Conservation (phyloP, 2,113 vertebrate species). For the Chloebia gouldiae region DNA sequence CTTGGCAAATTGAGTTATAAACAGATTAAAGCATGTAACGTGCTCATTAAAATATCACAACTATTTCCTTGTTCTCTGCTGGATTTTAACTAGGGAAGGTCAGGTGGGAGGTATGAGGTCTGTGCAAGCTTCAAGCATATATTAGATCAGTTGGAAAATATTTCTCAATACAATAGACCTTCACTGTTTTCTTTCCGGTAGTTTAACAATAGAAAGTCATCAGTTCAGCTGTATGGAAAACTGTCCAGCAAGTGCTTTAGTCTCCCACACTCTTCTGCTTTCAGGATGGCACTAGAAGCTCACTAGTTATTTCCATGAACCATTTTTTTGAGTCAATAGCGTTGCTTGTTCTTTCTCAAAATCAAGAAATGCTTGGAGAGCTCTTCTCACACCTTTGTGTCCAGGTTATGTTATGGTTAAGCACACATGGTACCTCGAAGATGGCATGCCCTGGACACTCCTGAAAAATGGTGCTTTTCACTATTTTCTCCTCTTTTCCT, state of each 20-base stretch:
- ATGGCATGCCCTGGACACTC: not conserved
- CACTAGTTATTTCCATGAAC: not conserved
- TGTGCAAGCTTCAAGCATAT: not conserved
- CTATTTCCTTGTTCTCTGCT: not conserved
- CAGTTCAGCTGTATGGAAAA: not conserved
- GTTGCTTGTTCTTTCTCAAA: not conserved
- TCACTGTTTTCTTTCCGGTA: not conserved
- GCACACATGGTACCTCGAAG: not conserved
- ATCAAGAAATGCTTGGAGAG: not conserved
- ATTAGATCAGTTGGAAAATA: conserved; percentile 36
- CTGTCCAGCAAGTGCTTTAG: not conserved
- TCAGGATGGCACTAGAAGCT: not conserved
- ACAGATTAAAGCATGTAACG: not conserved
- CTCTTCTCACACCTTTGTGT: not conserved
- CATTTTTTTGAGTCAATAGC: not conserved
- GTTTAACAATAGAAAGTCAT: conserved; percentile 19
- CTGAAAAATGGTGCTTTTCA: not conserved
- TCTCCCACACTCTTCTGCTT: not conserved
- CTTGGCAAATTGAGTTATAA: conserved; percentile 6
- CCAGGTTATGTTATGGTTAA: not conserved
- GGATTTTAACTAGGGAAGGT: not conserved
- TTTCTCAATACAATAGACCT: conserved; percentile 8
- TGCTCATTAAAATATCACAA: not conserved
- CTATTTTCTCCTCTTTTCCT: not conserved
- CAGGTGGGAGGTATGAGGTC: not conserved